phyloP scores from a whole-genome alignment of 2,113 vertebrate species.

The Ageneiosus marmoratus region DNA sequence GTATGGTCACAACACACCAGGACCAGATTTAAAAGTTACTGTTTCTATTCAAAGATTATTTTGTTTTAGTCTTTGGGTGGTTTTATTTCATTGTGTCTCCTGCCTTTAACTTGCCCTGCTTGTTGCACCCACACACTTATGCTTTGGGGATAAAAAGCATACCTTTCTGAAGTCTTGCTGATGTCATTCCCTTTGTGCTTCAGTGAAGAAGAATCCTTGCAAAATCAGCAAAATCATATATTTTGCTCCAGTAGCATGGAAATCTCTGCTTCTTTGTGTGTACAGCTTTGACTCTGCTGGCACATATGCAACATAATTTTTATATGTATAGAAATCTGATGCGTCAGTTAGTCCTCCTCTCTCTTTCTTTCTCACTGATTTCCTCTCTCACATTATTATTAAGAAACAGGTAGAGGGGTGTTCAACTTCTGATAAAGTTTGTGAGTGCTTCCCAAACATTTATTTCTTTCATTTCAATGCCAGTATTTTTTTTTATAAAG shows the following conservation, averaged over 20 bases:
- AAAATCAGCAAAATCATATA: not conserved
- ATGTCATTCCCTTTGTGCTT: not conserved
- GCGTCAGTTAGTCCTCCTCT: too few relatives aligned
- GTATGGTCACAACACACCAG: not conserved
- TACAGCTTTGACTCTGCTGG: not conserved
- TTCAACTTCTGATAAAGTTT: not conserved
- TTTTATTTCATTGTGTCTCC: not conserved
- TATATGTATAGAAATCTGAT: not conserved
- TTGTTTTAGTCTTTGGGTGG: not conserved
- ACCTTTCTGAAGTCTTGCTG: not conserved
- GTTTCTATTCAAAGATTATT: not conserved
- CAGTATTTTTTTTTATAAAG: not conserved
- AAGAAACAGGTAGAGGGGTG: not conserved
- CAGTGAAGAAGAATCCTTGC: not conserved
- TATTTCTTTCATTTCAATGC: not conserved
- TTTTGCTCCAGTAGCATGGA: conserved; percentile 9
- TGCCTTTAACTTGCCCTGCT: not conserved
- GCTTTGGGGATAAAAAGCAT: not conserved
- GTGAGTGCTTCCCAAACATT: not conserved
- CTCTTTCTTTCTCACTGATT: not conserved
- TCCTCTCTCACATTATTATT: not conserved
- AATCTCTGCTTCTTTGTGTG: too few relatives aligned
- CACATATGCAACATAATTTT: not conserved
- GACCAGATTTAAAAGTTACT: not conserved
- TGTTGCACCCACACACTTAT: not conserved